Conservation (phyloP, 2,888 invertebrate genomes). For the Meteorus cinctellus region DNA sequence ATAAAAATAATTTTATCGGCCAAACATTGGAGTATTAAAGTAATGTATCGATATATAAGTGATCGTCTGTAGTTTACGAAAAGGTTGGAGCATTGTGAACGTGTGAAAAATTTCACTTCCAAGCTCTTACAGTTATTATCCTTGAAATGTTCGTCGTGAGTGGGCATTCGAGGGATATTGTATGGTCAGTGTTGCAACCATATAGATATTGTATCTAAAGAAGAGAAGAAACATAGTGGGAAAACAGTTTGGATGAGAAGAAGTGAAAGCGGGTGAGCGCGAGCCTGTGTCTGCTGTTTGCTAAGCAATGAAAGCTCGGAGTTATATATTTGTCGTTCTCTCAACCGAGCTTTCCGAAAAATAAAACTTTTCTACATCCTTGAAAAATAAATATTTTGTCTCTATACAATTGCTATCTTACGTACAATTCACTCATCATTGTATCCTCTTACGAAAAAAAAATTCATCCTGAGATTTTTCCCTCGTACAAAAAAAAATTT, state of each 20-base stretch:
- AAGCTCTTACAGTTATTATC: constrained; percentile 71
- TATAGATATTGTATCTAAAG: constrained; percentile 37
- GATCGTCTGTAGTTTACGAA: background rate
- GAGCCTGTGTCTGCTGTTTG: constrained; percentile 59
- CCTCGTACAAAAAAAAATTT: background rate
- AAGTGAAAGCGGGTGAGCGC: background rate
- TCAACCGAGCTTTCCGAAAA: constrained; percentile 48
- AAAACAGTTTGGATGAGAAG: background rate
- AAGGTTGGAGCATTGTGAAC: constrained; percentile 13
- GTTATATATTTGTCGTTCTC: constrained; percentile 64
- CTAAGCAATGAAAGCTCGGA: constrained; percentile 67
- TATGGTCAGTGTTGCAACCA: constrained; percentile 48
- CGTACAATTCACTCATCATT: no score
- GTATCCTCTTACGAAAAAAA: background rate
- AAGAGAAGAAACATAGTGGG: background rate
- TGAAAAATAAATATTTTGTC: background rate
- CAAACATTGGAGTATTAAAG: background rate
- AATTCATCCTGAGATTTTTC: background rate
- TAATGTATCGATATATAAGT: background rate
- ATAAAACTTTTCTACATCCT: background rate
- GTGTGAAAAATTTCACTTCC: constrained; percentile 50
- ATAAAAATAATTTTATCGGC: background rate
- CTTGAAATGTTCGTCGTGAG: constrained; percentile 63
- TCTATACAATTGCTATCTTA: background rate
- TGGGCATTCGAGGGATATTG: constrained; percentile 58